Conservation (phyloP, 2,888 invertebrate genomes). For the Pterobdella sp. region DNA sequence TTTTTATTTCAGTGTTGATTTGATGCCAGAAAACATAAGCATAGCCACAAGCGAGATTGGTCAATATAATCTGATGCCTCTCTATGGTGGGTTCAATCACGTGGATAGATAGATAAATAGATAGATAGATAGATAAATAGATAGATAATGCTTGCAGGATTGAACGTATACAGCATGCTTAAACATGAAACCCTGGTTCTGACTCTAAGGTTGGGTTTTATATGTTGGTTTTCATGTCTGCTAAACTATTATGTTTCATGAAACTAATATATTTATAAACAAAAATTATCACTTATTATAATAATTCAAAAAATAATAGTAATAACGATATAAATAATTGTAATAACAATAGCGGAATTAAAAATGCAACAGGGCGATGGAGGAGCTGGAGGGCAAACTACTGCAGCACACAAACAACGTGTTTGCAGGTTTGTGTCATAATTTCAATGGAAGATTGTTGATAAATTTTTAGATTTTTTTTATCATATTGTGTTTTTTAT, state of each 20-base stretch:
- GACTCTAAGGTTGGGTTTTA: slow-evolving; percentile 61
- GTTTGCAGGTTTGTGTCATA: not conserved
- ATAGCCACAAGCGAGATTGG: slow-evolving; percentile 69
- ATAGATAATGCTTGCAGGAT: slow-evolving; percentile 43
- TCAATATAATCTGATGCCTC: slow-evolving; percentile 86
- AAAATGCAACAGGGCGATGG: not conserved
- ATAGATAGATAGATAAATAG: not conserved
- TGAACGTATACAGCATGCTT: slow-evolving; percentile 92
- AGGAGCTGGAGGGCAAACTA: slow-evolving; percentile 8
- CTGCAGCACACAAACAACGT: not conserved
- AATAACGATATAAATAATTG: not conserved
- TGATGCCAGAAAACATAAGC: slow-evolving; percentile 79
- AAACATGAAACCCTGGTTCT: slow-evolving; percentile 88
- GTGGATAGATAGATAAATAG: slow-evolving; percentile 24
- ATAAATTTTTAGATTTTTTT: too few relatives aligned
- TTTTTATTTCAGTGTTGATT: slow-evolving; percentile 64
- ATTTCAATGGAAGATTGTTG: too few relatives aligned
- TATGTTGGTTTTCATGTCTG: too few relatives aligned
- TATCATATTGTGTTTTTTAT: too few relatives aligned
- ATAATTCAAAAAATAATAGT: not conserved
- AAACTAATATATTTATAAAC: too few relatives aligned
- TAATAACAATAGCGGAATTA: not conserved
- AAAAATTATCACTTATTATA: too few relatives aligned
- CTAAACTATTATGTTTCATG: too few relatives aligned
- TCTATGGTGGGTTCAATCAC: slow-evolving; percentile 57